Conservation (phyloP, 2,888 invertebrate genomes). For the Gandaritis pyraliata region DNA sequence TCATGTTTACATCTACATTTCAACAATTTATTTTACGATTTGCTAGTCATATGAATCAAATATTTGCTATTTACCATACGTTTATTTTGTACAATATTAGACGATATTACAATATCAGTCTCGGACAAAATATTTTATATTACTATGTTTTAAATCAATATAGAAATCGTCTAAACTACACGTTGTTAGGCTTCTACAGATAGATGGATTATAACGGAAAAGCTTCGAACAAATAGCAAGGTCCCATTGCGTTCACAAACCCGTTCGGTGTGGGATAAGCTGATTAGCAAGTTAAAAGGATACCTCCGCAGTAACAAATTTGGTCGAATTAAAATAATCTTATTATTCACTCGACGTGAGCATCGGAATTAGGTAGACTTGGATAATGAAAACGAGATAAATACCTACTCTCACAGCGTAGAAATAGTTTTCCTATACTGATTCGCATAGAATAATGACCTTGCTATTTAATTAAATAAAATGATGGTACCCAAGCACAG, state of each 20-base stretch:
- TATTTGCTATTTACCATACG: too few species aligned
- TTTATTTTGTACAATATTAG: too few species aligned
- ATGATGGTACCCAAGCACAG: too few species aligned
- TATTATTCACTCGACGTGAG: slow-evolving; percentile 60
- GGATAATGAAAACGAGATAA: slow-evolving; percentile 26
- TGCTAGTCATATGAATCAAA: too few species aligned
- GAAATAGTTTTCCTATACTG: too few species aligned
- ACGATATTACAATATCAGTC: too few species aligned
- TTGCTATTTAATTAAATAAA: too few species aligned
- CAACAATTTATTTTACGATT: too few species aligned
- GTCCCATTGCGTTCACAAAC: slow-evolving; percentile 57
- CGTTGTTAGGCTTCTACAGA: slow-evolving; percentile 9
- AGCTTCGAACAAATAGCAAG: slow-evolving; percentile 25
- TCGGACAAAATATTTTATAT: too few species aligned
- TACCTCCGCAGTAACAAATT: slow-evolving; percentile 58
- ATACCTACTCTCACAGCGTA: too few species aligned
- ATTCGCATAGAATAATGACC: too few species aligned
- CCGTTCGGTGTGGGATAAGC: slow-evolving; percentile 66
- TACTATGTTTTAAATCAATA: slow-evolving; percentile 4
- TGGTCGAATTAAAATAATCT: slow-evolving; percentile 70
- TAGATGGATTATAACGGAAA: slow-evolving; percentile 13
- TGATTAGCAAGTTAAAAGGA: slow-evolving; percentile 75
- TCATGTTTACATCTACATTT: too few species aligned
- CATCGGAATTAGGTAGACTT: slow-evolving; percentile 45
- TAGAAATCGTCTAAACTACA: slow-evolving; percentile 16